phyloP scores from a whole-genome alignment of 2,113 vertebrate species.

The Eptesicus fuscus region DNA sequence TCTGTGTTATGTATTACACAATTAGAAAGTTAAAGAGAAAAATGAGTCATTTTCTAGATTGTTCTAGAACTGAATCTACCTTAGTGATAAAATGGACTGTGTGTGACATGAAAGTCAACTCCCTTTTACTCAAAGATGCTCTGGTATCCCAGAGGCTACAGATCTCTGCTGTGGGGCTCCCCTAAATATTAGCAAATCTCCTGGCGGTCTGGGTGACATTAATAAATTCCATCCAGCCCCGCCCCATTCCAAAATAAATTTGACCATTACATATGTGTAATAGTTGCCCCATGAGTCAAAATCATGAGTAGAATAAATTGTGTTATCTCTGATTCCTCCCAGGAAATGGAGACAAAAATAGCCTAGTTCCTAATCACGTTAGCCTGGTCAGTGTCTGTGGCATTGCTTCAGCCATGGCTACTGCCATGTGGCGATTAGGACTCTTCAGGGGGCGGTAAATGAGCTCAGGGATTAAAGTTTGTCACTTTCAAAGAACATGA shows the following conservation, averaged over 20 bases:
- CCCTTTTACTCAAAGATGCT: background rate
- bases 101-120: background rate
- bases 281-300: background rate
- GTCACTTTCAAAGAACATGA: background rate
- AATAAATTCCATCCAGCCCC: background rate
- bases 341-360: background rate
- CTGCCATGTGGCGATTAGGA: rapidly evolving
- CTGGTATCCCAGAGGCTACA: background rate
- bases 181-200: background rate
- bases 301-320: background rate
- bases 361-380: background rate
- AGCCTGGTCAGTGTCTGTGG: background rate
- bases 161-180: background rate
- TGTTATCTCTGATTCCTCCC: background rate
- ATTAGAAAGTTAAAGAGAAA: background rate
- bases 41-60: background rate
- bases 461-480: background rate
- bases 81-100: background rate
- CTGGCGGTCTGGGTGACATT: background rate
- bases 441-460: background rate
- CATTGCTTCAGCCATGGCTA: rapidly evolving
- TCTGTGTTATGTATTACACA: background rate
- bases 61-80: background rate
- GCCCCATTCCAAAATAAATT: background rate
- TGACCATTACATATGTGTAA: background rate